Evolutionary conservation across 1,140 invertebrate genomes (phyloP).

Genomic region (Trichogramma pretiosum): DNA sequence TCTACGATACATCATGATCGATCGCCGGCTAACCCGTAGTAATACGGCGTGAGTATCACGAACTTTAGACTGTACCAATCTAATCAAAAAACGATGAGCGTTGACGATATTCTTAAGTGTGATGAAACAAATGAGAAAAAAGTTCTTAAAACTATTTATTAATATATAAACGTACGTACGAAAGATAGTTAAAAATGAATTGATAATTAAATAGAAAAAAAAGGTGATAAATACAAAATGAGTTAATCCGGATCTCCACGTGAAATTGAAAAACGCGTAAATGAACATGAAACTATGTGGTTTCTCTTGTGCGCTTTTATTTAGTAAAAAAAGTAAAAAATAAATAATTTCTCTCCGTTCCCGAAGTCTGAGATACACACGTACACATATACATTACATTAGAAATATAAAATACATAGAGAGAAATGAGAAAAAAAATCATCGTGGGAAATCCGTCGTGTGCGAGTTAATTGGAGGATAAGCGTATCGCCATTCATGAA

Average conservation of each 20-base stretch:
- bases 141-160: too few species aligned
- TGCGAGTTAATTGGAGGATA: conserved; percentile 14
- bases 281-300: background rate
- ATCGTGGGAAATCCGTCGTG: conserved; percentile 18
- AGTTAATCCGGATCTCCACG: conserved; percentile 21
- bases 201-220: conserved; percentile 10
- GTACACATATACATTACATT: conserved; percentile 11
- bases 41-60: conserved; percentile 46
- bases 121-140: conserved; percentile 22
- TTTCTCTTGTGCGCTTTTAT: background rate
- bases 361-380: conserved; percentile 16
- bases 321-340: too few species aligned
- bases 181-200: too few species aligned
- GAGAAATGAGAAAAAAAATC: too few species aligned
- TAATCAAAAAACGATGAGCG: too few species aligned
- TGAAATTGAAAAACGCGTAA: conserved; percentile 12
- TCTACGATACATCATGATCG: conserved; percentile 13
- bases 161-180: too few species aligned
- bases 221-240: conserved; percentile 12
- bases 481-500: conserved; percentile 12
- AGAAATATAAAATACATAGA: conserved; percentile 5
- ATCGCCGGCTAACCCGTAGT: conserved; percentile 39
- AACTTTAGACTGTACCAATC: conserved; percentile 48
- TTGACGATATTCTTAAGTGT: too few species aligned
- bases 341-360: conserved; percentile 10